These are phyloP conservation scores for Sebastes vulpes DNA, from an alignment of 2,797 vertebrate species.

Conservation along the genomic window DNA sequence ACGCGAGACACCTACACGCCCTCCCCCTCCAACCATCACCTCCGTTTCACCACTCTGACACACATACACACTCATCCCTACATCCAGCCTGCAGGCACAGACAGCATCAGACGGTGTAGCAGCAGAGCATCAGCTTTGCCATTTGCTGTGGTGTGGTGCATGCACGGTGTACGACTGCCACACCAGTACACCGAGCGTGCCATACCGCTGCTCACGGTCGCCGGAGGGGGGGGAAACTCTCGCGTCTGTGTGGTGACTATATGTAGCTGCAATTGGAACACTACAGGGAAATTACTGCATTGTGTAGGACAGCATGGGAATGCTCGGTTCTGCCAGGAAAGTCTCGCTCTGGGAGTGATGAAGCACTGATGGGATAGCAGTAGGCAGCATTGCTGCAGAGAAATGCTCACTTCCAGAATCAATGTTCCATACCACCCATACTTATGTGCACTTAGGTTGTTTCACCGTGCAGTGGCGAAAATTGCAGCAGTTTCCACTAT, in stretches of 20 bases:
- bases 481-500: conserved; percentile 53
- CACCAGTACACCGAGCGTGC: conserved; percentile 40
- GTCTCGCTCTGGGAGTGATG: conserved; percentile 69
- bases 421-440: conserved; percentile 68
- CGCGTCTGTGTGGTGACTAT: conserved; percentile 57
- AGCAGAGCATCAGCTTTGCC: conserved; percentile 54
- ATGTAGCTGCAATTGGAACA: conserved; percentile 56
- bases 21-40: conserved; percentile 30
- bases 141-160: conserved; percentile 28
- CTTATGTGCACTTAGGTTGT: conserved; percentile 70
- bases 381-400: conserved; percentile 61
- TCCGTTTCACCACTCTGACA: conserved; percentile 34
- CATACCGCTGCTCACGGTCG: conserved; percentile 25
- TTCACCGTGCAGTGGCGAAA: conserved; percentile 58
- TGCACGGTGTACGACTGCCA: conserved; percentile 42
- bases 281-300: conserved; percentile 68
- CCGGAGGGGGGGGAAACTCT: conserved; percentile 38
- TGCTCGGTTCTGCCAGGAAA: conserved; percentile 59
- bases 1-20: conserved; percentile 14
- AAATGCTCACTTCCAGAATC: conserved; percentile 73
- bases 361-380: conserved; percentile 64
- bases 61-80: conserved; percentile 21
- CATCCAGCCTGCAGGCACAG: conserved; percentile 70
- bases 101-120: conserved; percentile 54
- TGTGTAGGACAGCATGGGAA: conserved; percentile 62